These are phyloP conservation scores for Pterocles orientalis DNA, from an alignment of 2,113 vertebrate genomes.

Conservation along the genomic window DNA sequence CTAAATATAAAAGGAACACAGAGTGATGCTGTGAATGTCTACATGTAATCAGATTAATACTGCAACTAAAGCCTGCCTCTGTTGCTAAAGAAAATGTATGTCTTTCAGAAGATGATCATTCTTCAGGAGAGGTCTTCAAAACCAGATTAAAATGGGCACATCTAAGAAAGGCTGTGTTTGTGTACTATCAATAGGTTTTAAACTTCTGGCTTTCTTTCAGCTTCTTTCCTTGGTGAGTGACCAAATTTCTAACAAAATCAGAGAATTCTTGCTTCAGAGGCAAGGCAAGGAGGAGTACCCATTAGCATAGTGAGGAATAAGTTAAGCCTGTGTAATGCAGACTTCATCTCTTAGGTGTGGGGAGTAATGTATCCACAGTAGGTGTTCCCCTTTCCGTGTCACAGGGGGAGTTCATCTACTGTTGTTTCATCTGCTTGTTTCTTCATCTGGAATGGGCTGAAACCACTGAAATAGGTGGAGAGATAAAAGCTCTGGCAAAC, in stretches of 20 bases:
- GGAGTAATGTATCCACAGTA: neutral
- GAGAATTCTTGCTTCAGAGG: neutral
- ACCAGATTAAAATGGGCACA: neutral
- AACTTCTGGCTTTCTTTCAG: neutral
- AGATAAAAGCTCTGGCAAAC: neutral
- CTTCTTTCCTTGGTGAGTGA: neutral
- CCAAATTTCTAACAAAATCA: neutral
- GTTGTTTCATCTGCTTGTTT: neutral
- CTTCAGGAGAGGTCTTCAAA: neutral
- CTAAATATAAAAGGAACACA: neutral
- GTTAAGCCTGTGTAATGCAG: neutral
- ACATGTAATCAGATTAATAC: neutral
- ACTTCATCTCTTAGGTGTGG: neutral
- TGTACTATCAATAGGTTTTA: neutral
- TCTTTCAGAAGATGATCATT: neutral
- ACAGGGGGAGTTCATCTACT: neutral
- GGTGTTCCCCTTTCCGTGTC: neutral
- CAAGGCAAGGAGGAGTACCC: neutral
- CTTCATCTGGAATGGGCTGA: neutral
- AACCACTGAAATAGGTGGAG: neutral
- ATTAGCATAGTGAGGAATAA: neutral
- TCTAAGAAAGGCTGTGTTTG: neutral
- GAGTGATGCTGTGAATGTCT: neutral
- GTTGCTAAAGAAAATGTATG: neutral
- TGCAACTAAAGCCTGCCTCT: neutral